Evolutionary conservation across 2,888 invertebrate genomes (phyloP), one percentile per base, ranked within the genome.

Genomic region (Spisula solida): DNA sequence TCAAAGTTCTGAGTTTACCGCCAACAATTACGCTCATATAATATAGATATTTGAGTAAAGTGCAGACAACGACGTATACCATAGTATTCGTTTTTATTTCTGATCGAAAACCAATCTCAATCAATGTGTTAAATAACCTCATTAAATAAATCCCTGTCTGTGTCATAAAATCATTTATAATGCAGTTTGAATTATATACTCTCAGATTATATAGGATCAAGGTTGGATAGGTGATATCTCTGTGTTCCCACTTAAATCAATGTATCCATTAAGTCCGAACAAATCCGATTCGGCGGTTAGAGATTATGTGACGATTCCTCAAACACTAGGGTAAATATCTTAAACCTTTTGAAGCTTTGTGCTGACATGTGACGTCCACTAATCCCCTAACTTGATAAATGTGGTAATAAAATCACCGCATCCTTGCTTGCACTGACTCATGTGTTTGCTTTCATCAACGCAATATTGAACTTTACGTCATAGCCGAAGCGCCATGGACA

Each of bases 311-410:
- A 78, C 56, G 85, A 89, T 89, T 89, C 89, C 89, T 85, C 66
- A 84, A 89, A 78, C 29, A 66, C 89, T 48, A 90, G 85, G 87
- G 87, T 90, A 82, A 87, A 90, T 87, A 90, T 90, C 90, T 85
- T 78, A 31, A 25, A 31, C 31, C 75, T 82, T 85, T 48, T 56
- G 84, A 25, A 82, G 66, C 41, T 70, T 81, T 48, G 51, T 60
- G 88, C 82, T 88, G 85, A 88, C 85, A 88, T 85, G 29, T 83
- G 82, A 82, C 86, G 81, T 70, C 25, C 12, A 75, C 70, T 86
- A 86, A 86, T 86, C 86, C 86, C 82, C 75, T 51, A 25, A 31
- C 25, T 55, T 82, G 86, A 86, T 82, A 86, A 86, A 85, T 85
- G 25, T 18, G 31, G 70, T 83, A 51, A 83, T 70, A 75, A 75